phyloP scores from a whole-genome alignment of 53 echinoderm and acorn worm species.

The Temnopleurus reevesii region DNA sequence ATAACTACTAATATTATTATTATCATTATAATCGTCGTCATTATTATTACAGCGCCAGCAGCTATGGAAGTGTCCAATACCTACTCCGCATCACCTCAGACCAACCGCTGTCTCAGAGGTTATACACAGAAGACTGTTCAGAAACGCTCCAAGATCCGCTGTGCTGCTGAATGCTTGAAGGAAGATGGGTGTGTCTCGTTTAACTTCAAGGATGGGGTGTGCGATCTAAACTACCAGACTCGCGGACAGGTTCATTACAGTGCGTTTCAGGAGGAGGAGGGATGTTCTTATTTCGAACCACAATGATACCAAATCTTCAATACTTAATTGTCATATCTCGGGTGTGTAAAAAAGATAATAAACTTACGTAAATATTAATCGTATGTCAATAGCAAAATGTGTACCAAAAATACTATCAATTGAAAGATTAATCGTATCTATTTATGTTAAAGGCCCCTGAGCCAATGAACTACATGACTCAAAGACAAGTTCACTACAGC shows the following conservation, averaged over 20 bases:
- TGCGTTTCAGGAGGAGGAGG: background rate
- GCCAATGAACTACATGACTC: background rate
- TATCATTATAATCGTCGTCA: background rate
- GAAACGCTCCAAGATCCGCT: background rate
- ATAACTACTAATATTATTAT: background rate
- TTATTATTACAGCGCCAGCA: background rate
- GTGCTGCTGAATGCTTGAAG: conserved; percentile 19
- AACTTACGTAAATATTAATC: too few relatives aligned
- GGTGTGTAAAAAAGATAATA: too few relatives aligned
- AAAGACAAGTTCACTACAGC: background rate
- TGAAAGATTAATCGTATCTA: too few relatives aligned
- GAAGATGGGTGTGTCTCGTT: background rate
- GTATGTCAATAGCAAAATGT: too few relatives aligned
- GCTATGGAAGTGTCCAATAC: background rate
- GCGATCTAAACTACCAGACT: background rate
- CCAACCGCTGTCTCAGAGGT: conserved; percentile 16
- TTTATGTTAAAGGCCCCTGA: too few relatives aligned
- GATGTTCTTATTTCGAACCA: background rate
- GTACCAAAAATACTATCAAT: too few relatives aligned
- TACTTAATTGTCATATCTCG: too few relatives aligned
- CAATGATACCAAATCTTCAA: too few relatives aligned
- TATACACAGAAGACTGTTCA: background rate
- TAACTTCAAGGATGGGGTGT: conserved; percentile 27
- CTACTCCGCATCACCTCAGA: background rate
- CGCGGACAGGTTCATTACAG: background rate